phyloP scores from a whole-genome alignment of 2,797 vertebrate species.

The Staurois parvus region DNA sequence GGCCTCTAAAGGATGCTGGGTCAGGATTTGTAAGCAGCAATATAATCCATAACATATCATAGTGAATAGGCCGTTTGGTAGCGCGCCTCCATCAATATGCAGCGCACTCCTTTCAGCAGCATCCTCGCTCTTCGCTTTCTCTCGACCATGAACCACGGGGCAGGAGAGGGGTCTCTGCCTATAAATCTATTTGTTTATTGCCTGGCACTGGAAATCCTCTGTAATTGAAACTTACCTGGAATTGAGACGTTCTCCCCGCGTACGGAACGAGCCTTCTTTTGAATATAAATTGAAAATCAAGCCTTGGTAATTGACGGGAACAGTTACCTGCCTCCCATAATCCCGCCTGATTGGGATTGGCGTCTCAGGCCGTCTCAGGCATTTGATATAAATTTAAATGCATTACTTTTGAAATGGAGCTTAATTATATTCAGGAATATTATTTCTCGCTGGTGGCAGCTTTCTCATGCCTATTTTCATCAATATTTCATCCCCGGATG shows the following conservation, averaged over 20 bases:
- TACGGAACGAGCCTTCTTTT: slow-evolving; percentile 41
- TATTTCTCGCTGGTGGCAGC: slow-evolving; percentile 27
- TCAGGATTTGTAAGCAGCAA: neutral
- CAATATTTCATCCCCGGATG: slow-evolving; percentile 45
- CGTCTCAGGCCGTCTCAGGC: slow-evolving; percentile 31
- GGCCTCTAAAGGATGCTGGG: neutral
- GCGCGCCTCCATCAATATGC: slow-evolving; percentile 11
- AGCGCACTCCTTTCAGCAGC: neutral
- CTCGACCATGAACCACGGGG: slow-evolving; percentile 9
- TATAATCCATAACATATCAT: neutral
- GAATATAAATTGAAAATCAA: slow-evolving; percentile 63
- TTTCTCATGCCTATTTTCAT: slow-evolving; percentile 33
- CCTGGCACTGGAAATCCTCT: slow-evolving; percentile 54
- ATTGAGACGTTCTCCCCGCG: slow-evolving; percentile 53
- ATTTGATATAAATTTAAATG: slow-evolving; percentile 59
- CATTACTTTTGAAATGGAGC: slow-evolving; percentile 46
- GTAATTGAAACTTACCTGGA: slow-evolving; percentile 56
- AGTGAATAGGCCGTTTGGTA: neutral
- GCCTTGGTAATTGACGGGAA: slow-evolving; percentile 54
- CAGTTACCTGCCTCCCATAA: slow-evolving; percentile 58
- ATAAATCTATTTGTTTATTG: slow-evolving; percentile 63
- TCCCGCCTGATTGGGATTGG: slow-evolving; percentile 58
- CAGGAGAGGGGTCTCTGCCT: slow-evolving; percentile 10
- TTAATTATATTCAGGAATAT: slow-evolving; percentile 53
- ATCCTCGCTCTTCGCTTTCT: slow-evolving; percentile 12